Conservation (phyloP, 2,113 vertebrate genomes). For the Hyaena hyaena region DNA sequence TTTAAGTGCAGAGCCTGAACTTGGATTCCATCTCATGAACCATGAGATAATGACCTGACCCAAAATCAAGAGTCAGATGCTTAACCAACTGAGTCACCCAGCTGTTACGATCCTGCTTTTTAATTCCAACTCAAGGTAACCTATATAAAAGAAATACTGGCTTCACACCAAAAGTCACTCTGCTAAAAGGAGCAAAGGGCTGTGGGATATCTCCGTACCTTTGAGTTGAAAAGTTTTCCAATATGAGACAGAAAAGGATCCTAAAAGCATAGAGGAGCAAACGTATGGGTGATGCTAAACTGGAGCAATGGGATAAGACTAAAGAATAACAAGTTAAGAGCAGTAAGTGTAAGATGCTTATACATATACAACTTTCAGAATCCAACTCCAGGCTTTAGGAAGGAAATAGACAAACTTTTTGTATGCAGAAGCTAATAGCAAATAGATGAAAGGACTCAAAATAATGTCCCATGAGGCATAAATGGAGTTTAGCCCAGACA, state of each 20-base stretch:
- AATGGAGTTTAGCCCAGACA: neutral
- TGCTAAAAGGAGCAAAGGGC: slow-evolving; percentile 8
- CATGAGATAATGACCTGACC: too few species aligned
- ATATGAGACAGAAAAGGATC: neutral
- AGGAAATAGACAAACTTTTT: neutral
- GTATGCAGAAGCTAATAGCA: neutral
- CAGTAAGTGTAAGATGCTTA: neutral
- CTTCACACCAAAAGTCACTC: neutral
- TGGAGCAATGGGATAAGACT: neutral
- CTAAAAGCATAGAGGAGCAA: neutral
- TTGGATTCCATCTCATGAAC: too few species aligned
- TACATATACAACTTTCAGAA: neutral
- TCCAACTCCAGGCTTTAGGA: neutral
- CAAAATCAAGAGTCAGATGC: too few species aligned
- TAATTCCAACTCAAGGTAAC: neutral
- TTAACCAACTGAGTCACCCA: too few species aligned
- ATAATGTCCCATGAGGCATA: neutral
- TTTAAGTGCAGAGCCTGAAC: too few species aligned
- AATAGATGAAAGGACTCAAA: slow-evolving; percentile 16
- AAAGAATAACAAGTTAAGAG: neutral
- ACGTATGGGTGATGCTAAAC: neutral
- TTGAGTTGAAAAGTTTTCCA: neutral
- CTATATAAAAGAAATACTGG: slow-evolving; percentile 3
- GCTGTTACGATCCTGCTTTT: neutral
- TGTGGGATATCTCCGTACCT: neutral